Percentiles rank a stretch among this genome's conserved stretches.
phyloP scores from a whole-genome alignment of 2,797 vertebrate genomes.

The Halcyon smyrnensis region DNA sequence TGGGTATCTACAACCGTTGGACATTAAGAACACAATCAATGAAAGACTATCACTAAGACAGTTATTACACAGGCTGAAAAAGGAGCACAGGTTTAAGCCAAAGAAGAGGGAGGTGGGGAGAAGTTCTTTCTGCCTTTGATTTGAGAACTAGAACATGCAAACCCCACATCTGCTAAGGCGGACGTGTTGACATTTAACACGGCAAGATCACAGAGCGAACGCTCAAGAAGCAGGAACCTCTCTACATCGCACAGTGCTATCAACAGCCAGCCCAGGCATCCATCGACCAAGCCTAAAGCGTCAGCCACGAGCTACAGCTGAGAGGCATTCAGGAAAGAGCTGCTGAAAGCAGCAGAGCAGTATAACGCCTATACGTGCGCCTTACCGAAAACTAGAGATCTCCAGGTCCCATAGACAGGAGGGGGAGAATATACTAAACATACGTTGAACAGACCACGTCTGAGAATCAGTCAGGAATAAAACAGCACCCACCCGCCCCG shows the following conservation, averaged over 20 bases:
- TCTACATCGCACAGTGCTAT: not conserved
- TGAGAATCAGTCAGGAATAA: accelerated
- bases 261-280: not conserved
- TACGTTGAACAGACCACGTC: accelerated
- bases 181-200: not conserved
- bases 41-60: not conserved
- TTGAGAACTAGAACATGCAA: not conserved
- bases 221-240: not conserved
- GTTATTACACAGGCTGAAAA: not conserved
- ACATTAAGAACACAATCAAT: slow-evolving; percentile 36
- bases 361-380: accelerated
- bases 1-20: slow-evolving; percentile 31
- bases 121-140: slow-evolving; percentile 4
- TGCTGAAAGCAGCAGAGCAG: not conserved
- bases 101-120: not conserved
- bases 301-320: not conserved
- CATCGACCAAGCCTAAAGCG: not conserved
- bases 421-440: accelerated
- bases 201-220: not conserved
- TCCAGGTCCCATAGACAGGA: not conserved
- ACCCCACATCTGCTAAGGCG: not conserved
- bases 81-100: not conserved
- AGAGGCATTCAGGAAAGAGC: not conserved
- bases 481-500: not conserved
- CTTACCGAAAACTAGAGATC: not conserved